Evolutionary conservation across 2,888 invertebrate species (phyloP).

Genomic region (Polymixis lichenea): DNA sequence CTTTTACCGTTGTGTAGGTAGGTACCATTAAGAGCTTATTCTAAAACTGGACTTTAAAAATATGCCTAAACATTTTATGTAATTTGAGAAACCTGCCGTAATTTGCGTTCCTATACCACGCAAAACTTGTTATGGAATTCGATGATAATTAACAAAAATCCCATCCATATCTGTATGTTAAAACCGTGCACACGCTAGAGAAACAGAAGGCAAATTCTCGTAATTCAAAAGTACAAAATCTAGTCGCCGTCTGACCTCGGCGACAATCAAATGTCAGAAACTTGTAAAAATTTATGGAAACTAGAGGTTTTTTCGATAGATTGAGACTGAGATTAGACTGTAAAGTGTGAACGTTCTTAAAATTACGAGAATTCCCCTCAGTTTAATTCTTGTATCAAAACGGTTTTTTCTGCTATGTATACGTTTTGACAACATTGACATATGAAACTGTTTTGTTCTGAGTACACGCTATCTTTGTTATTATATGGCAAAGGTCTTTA

Average conservation of each 20-base stretch:
- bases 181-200: background rate
- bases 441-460: background rate
- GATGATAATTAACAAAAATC: background rate
- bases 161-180: background rate
- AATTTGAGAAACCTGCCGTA: constrained; percentile 13
- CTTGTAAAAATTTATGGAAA: too few relatives aligned
- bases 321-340: too few relatives aligned
- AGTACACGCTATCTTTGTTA: constrained; percentile 2
- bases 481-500: background rate
- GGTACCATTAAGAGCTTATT: constrained; percentile 3
- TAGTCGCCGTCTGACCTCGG: too few relatives aligned
- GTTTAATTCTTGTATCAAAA: background rate
- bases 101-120: background rate
- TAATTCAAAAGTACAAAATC: too few relatives aligned
- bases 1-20: background rate
- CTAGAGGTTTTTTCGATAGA: too few relatives aligned
- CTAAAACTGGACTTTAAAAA: background rate
- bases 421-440: background rate
- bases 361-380: too few relatives aligned
- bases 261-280: too few relatives aligned
- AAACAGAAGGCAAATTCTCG: too few relatives aligned
- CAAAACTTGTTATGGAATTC: constrained; percentile 20
- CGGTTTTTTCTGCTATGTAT: too few relatives aligned
- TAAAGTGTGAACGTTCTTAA: too few relatives aligned
- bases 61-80: background rate